Evolutionary conservation across 1,140 invertebrate genomes (phyloP).

Genomic region (Hydropsyche tenuis): DNA sequence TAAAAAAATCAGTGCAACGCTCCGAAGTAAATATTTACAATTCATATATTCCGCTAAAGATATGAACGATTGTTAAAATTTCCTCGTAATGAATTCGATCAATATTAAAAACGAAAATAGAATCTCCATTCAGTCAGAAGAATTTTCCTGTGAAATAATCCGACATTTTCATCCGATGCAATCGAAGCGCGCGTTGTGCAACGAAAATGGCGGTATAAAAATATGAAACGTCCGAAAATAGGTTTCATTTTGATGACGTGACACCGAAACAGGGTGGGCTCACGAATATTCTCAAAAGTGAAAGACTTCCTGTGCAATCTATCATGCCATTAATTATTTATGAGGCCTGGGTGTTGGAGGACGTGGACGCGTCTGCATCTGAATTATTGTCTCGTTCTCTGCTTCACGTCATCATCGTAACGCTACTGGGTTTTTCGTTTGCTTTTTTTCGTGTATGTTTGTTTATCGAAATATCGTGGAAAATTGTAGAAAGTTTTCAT

Average conservation of each 20-base stretch:
- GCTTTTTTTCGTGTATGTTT: too few species aligned
- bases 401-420: background rate
- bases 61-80: too few species aligned
- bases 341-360: constrained; percentile 38
- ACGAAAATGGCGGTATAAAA: background rate
- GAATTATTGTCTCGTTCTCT: constrained; percentile 17
- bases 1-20: too few species aligned
- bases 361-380: constrained; percentile 35
- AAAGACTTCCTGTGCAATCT: constrained; percentile 46
- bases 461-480: background rate
- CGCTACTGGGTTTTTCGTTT: background rate
- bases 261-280: constrained; percentile 3
- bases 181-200: background rate
- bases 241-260: background rate
- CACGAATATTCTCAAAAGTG: constrained; percentile 42
- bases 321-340: constrained; percentile 50
- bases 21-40: too few species aligned
- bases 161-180: background rate
- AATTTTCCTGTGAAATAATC: too few species aligned
- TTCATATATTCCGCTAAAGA: too few species aligned
- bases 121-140: too few species aligned
- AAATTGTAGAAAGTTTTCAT: too few species aligned
- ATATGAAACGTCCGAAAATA: background rate
- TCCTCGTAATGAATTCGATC: too few species aligned
- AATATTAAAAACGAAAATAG: too few species aligned